These are phyloP conservation scores for Himalopsyche kuldschensis DNA, from an alignment of 2,888 invertebrate species.

Conservation along the genomic window DNA sequence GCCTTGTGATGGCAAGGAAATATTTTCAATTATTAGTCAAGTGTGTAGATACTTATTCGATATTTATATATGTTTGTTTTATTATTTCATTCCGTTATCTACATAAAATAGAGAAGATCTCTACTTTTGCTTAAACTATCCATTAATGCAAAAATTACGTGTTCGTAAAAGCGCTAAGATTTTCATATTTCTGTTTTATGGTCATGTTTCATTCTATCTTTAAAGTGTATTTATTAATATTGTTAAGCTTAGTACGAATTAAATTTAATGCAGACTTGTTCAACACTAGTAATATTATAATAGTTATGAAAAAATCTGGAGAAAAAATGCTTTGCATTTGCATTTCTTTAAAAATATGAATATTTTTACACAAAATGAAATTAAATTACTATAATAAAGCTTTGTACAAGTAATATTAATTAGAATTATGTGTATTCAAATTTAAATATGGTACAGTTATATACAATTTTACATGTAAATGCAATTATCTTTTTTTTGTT, in stretches of 20 bases:
- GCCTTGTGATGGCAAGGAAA: neutral
- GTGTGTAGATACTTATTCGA: neutral
- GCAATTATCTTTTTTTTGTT: neutral
- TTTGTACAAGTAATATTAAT: neutral
- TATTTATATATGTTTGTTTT: neutral
- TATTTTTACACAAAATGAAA: neutral
- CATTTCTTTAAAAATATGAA: neutral
- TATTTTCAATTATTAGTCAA: neutral
- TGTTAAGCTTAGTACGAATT: neutral
- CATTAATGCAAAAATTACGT: neutral
- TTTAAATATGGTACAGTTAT: neutral
- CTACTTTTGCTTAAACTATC: neutral
- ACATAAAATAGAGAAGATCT: neutral
- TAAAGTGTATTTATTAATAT: neutral
- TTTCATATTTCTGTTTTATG: neutral
- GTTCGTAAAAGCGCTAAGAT: neutral
- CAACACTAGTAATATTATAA: neutral
- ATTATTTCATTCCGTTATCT: neutral
- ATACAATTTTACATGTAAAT: constrained; percentile 2
- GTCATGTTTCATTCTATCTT: neutral
- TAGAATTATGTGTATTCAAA: neutral
- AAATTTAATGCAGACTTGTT: neutral
- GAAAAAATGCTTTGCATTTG: neutral
- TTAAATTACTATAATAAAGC: neutral
- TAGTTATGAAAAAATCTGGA: neutral